phyloP scores from a whole-genome alignment of 2,888 invertebrate species.

The Cataglyphis altisquamis region DNA sequence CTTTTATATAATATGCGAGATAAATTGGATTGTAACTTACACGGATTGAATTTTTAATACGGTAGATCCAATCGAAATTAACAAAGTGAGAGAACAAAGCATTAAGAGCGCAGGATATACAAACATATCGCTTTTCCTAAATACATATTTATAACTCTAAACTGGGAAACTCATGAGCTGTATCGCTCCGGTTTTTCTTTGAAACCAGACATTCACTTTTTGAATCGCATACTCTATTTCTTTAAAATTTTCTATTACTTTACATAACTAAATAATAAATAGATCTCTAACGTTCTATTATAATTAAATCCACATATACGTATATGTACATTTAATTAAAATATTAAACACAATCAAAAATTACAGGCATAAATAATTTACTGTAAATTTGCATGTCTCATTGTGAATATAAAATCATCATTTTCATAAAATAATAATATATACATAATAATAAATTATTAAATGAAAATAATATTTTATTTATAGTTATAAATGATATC shows the following conservation, averaged over 20 bases:
- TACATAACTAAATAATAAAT: not conserved
- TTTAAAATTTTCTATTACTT: constrained; percentile 20
- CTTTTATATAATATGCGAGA: not conserved
- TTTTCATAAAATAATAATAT: not conserved
- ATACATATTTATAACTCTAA: constrained; percentile 19
- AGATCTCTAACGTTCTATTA: not conserved
- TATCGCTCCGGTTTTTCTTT: constrained; percentile 10
- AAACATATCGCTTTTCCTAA: not conserved
- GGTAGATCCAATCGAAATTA: not conserved
- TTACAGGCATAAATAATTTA: not conserved
- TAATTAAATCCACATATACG: not conserved
- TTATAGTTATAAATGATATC: not conserved
- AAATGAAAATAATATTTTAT: not conserved
- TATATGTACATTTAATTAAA: constrained; percentile 9
- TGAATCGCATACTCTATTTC: constrained; percentile 4
- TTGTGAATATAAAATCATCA: not conserved
- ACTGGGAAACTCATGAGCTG: not conserved
- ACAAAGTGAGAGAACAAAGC: not conserved
- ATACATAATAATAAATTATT: not conserved
- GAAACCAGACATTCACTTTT: constrained; percentile 21
- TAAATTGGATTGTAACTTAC: not conserved
- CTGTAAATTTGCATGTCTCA: not conserved
- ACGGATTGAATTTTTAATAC: not conserved
- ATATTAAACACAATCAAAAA: constrained; percentile 11
- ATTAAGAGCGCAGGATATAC: not conserved